Evolutionary conservation across 2,113 vertebrate species (phyloP).

Genomic region (Phaethornis superciliosus): DNA sequence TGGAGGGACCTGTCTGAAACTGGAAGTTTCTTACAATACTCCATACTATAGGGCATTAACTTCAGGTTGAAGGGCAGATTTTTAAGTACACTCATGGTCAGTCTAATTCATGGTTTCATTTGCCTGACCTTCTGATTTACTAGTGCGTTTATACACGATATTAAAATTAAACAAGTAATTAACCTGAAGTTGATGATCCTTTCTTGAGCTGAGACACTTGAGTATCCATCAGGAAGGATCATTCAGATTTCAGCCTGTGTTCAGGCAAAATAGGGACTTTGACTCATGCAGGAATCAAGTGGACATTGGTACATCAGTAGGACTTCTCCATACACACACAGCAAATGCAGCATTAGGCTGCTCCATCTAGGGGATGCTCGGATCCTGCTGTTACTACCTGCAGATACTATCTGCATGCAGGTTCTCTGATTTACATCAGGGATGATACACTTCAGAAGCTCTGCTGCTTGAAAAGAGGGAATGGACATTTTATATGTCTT

Average conservation of each 20-base stretch:
- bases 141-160: not conserved
- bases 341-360: not conserved
- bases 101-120: not conserved
- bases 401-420: not conserved
- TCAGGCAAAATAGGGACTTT: not conserved
- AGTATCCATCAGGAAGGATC: not conserved
- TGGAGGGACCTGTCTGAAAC: not conserved
- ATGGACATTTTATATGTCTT: not conserved
- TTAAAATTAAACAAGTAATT: not conserved
- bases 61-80: not conserved
- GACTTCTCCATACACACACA: not conserved
- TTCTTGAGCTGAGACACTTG: not conserved
- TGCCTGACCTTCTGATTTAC: not conserved
- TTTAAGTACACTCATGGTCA: not conserved
- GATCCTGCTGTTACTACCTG: not conserved
- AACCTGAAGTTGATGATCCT: not conserved
- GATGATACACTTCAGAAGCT: not conserved
- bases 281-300: not conserved
- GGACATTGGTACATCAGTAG: not conserved
- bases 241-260: not conserved
- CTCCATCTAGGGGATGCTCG: not conserved
- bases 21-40: not conserved
- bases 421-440: not conserved
- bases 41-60: not conserved
- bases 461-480: not conserved